Evolutionary conservation across 2,888 invertebrate genomes (phyloP), one percentile per base, ranked within the genome.

Genomic region (Drosophila kambysellisi): DNA sequence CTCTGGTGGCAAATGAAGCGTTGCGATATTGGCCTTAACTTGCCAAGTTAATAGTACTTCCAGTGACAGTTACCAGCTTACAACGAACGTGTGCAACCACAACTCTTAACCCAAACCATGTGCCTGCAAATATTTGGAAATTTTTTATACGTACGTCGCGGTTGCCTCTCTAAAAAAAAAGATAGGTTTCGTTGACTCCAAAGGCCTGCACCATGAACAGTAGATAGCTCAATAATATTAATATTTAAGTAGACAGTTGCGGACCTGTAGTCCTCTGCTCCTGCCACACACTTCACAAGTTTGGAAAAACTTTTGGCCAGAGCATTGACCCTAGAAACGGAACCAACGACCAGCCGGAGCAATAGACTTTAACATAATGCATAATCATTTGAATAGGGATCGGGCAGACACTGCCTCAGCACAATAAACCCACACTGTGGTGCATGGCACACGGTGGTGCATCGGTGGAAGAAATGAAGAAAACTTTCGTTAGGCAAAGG

Each of bases 371-470:
- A 74, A 70, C 74, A 83, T 86, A 85, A 89, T 85, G 72, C 86
- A 86, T 82, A 82, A 88, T 86, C 90, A 88, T 88, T 88, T 88
- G 81, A 82, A 88, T 74, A 83, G 74, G 88, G 75, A 83, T 83
- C 76, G 74, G 74, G 54, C 54, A 61, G 48, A 51, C 53, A 32
- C 32, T 29, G 30, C 25, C 52, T 25, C 37, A 35, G 33, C 30
- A 61, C 60, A 39, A n/a, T 39, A 30, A 20, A 30, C 39, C 56
- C n/a, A 56, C 37, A 54, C 78, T 69, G 57, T 25, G 25, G 25
- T 25, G 33, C 30, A 79, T 82, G 68, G 68, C 67, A 85, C 81
- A 70, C 66, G 39, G 37, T 41, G 72, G 32, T 76, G 80, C 71
- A 76, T 54, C 81, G 43, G 60, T 52, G 35, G 39, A 35, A 43